Percentiles rank a stretch among this genome's conserved stretches.
These are phyloP conservation scores for Leptoclinus maculatus DNA, from an alignment of 2,797 vertebrate species.

Conservation along the genomic window DNA sequence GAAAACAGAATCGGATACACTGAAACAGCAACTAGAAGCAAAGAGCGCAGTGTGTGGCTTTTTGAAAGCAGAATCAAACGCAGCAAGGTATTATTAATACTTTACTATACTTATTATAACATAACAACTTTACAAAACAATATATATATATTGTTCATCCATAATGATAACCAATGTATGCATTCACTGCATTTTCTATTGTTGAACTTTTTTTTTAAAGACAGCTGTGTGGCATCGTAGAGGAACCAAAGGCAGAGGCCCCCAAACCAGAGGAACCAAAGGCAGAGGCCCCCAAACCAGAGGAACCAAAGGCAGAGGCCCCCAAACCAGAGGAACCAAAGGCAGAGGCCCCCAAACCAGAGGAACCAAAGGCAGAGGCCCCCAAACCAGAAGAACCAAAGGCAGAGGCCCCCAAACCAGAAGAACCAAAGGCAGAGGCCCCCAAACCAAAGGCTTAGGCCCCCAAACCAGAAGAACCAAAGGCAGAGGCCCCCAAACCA, in stretches of 20 bases:
- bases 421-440: not conserved
- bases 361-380: not conserved
- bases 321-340: not conserved
- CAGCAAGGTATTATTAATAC: conserved; percentile 55
- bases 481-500: not conserved
- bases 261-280: not conserved
- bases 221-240: conserved; percentile 52
- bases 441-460: conserved; percentile 10
- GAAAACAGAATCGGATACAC: conserved; percentile 40
- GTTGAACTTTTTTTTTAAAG: conserved; percentile 53
- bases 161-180: not conserved
- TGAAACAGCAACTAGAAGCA: conserved; percentile 46
- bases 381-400: not conserved
- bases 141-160: not conserved
- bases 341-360: not conserved
- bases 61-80: conserved; percentile 36
- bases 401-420: not conserved
- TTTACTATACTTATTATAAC: not conserved
- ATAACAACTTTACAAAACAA: not conserved
- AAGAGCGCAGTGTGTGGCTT: conserved; percentile 71
- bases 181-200: conserved; percentile 15
- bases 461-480: not conserved
- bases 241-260: not conserved
- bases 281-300: not conserved
- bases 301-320: not conserved